Base-by-base conservation (phyloP, 1,140 invertebrate genomes). In the Acromyrmex heyeri region DNA sequence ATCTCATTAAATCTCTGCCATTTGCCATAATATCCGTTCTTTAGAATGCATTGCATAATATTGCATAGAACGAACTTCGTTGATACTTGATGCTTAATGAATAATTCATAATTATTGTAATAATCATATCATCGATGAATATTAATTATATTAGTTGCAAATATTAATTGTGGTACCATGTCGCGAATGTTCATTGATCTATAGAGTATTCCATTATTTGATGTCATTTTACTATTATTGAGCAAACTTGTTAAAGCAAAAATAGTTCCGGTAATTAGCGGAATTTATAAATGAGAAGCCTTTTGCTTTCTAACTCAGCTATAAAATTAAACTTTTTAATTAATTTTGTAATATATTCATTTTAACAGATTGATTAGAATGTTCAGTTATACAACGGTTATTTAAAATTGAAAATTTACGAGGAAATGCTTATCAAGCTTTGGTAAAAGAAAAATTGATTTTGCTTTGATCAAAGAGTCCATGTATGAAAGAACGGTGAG, bases 81-180 rank as follows among this genome's bases (percentile, higher is more conserved):
- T 82, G 38, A 72, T 30, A 59, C 18, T 83, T 75, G 38, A 48
- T 50, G 55, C 16, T 61, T 24, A 30, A 75, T 83, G 38, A 75
- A 75, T 75, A 55, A 83, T 79, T 79, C 64, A 79, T 67, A 67
- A 69, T 67, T 67, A 67, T 67, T 62, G 79, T 21, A 73, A 61
- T 59, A 83, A 83, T 83, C 57, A 50, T 75, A 50, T 59, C 7
- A 34, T 61, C 18, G 18, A 75, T 18, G 55, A 83, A 75, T 73
- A 73, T 75, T 75, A 83, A 83, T 61, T 83, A 53, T 30, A 48
- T 73, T 83, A 62, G 55, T 75, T 75, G 18, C 59, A 75, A 50
- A 34, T 62, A 83, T 83, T 61, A 73, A 75, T 73, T 83, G 18
- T 44, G 3, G n/a, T 3, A 1, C 7, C 50, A 30, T 18, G 48